Evolutionary conservation across 2,113 vertebrate species (phyloP).

Genomic region (Lophochroa leadbeateri): DNA sequence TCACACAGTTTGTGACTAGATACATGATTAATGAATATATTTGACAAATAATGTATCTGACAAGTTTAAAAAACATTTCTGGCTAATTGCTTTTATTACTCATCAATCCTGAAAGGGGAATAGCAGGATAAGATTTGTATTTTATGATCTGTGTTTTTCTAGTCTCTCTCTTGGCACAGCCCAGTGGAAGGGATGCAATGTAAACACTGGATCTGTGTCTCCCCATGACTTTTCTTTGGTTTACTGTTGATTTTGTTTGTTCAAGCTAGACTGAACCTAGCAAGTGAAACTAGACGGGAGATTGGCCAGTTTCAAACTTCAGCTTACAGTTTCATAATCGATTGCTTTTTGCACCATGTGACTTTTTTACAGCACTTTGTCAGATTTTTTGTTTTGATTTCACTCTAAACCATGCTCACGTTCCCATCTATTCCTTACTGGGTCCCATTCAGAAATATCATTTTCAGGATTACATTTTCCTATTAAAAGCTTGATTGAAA

Average conservation of each 20-base stretch:
- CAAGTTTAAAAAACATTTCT: constrained; percentile 54
- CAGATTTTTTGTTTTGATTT: not conserved
- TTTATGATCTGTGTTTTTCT: not conserved
- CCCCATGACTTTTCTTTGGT: not conserved
- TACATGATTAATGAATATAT: constrained; percentile 26
- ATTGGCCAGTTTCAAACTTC: not conserved
- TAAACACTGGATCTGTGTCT: not conserved
- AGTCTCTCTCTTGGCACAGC: not conserved
- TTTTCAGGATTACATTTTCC: not conserved
- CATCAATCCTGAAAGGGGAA: constrained; percentile 8
- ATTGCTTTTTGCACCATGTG: not conserved
- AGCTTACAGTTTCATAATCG: not conserved
- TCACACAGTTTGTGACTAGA: constrained; percentile 16
- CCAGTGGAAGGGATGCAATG: not conserved
- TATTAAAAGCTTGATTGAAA: constrained; percentile 9
- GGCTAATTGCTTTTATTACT: constrained; percentile 53
- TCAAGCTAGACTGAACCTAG: not conserved
- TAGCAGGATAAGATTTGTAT: not conserved
- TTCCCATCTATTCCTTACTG: not conserved
- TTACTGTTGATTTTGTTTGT: not conserved
- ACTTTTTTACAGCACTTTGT: not conserved
- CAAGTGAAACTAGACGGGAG: not conserved
- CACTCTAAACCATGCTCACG: not conserved
- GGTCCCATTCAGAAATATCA: not conserved
- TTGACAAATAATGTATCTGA: constrained; percentile 46